Base-by-base conservation (phyloP, 2,113 vertebrate genomes). In the Cyrtonyx montezumae region DNA sequence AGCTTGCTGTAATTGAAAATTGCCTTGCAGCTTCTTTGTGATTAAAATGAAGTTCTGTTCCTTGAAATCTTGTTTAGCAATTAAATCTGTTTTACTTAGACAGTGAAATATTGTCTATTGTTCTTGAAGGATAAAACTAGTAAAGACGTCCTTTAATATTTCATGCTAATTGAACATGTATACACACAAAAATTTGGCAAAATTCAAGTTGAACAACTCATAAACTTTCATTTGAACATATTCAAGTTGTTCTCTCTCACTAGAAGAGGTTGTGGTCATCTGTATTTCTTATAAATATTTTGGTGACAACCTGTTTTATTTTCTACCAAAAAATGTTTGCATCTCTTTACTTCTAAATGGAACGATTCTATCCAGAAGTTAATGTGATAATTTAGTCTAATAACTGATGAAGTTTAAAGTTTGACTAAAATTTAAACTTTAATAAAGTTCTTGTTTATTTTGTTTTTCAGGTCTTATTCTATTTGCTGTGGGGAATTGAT, bases 1-100 rank as follows among this genome's bases (percentile, higher is more conserved):
- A 97, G 91, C 96, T 97, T 96, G 93, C 85, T 97, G 97, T 97
- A 98, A 98, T 97, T 97, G 97, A 97, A 98, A 97, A 97, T 96
- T 96, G 96, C 93, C 92, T 97, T 97, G 94, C 89, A 97, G 96
- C 95, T 97, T 97, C 84, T 97, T 97, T 97, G 96, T 97, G 97
- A 98, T 97, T 97, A 97, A 98, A 97, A 97, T 94, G 91, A 97
- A 97, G 85, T 97, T 97, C 84, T 80, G 82, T 96, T 97, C 84
- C 94, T 96, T 97, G 96, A 96, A 97, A 96, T 96, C 88, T 97
- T 96, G 78, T 97, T 96, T 92, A 96, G 94, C 93, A 97, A 97
- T 98, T 98, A 97, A 96, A 96, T 97, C 90, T 95, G 66, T 90
- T 97, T 98, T 96, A 95, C 74, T 96, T 96, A 96, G 88, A 87